These are phyloP conservation scores for Drosophila parabipectinata DNA, from an alignment of 1,140 invertebrate species.

Conservation along the genomic window DNA sequence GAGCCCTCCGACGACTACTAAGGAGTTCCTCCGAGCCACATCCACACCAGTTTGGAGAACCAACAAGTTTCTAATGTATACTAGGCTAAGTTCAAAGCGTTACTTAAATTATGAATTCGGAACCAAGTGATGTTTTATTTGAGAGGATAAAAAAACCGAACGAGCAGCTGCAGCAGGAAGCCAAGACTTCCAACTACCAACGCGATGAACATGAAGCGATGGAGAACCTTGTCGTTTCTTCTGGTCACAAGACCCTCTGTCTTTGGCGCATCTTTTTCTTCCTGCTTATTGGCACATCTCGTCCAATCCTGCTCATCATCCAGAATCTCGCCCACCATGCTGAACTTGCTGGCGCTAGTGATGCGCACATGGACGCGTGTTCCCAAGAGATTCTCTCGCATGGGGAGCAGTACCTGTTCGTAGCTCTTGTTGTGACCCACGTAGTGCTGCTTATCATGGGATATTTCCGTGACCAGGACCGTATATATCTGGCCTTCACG, in stretches of 20 bases:
- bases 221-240: conserved; percentile 18
- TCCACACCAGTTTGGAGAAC: conserved; percentile 19
- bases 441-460: conserved; percentile 95
- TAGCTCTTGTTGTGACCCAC: conserved; percentile 98
- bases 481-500: conserved; percentile 91
- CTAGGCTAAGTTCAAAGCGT: conserved; percentile 70
- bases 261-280: neutral
- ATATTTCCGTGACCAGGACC: conserved; percentile 96
- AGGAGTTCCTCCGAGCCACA: conserved; percentile 13
- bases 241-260: neutral
- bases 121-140: conserved; percentile 37
- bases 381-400: conserved; percentile 91
- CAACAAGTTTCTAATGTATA: conserved; percentile 68
- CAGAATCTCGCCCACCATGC: conserved; percentile 91
- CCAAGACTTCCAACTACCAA: conserved; percentile 37
- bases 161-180: conserved; percentile 49
- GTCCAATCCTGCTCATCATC: conserved; percentile 84
- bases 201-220: conserved; percentile 42
- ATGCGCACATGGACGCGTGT: conserved; percentile 93
- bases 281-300: conserved; percentile 46
- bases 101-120: conserved; percentile 79
- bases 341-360: conserved; percentile 91
- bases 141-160: conserved; percentile 23
- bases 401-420: conserved; percentile 96
- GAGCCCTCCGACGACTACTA: conserved; percentile 89